Evolutionary conservation across 2,888 invertebrate species (phyloP).

Genomic region (Rhabditoides inermis): DNA sequence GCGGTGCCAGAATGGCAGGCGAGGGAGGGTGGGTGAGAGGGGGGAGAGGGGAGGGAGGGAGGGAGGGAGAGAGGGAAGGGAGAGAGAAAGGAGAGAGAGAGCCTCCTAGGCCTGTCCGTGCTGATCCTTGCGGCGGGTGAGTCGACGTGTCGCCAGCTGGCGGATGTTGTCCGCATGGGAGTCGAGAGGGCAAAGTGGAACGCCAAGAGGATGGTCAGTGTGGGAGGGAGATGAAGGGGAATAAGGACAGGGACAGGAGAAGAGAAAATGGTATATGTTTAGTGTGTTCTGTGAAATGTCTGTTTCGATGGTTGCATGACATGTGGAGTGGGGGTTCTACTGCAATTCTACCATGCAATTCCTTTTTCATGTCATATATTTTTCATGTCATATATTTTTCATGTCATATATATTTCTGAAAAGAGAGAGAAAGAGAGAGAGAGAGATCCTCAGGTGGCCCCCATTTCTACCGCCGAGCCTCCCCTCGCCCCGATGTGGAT

Average conservation of each 20-base stretch:
- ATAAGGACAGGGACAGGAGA: neutral
- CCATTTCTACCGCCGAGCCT: no score
- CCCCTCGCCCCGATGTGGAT: no score
- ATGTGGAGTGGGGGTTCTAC: no score
- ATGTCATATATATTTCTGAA: no score
- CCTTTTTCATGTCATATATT: no score
- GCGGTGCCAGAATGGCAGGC: neutral
- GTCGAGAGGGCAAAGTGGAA: conserved; percentile 24
- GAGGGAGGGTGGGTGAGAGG: neutral
- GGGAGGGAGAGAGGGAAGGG: conserved; percentile 12
- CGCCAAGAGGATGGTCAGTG: conserved; percentile 7
- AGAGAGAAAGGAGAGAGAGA: neutral
- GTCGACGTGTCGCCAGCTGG: conserved; percentile 32
- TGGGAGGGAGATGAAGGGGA: neutral
- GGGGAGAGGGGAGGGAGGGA: conserved; percentile 8
- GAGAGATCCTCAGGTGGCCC: no score
- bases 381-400: no score
- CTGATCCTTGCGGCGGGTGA: conserved; percentile 39
- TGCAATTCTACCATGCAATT: no score
- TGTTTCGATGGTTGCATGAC: no score
- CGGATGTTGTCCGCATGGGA: conserved; percentile 34
- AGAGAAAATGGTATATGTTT: neutral
- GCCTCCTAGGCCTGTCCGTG: conserved; percentile 30
- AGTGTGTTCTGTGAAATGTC: neutral
- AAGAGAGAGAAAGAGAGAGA: no score